phyloP scores from a whole-genome alignment of 2,113 vertebrate species.

The Fulmarus glacialis region DNA sequence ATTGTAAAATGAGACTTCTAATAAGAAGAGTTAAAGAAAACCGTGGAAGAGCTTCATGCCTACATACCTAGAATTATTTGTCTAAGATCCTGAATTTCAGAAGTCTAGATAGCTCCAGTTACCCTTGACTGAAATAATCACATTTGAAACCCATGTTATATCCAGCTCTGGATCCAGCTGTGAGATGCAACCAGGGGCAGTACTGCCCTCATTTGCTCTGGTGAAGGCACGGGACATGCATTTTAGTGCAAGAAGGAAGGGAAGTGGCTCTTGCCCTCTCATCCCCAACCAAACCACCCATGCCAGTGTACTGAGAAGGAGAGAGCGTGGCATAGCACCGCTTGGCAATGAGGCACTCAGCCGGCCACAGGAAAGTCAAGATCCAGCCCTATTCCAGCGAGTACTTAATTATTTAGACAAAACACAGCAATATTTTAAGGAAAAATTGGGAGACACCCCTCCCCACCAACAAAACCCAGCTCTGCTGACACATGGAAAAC shows the following conservation, averaged over 20 bases:
- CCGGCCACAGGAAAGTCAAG: background rate
- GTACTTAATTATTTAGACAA: background rate
- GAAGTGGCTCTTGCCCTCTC: background rate
- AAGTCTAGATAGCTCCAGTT: background rate
- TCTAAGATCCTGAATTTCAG: background rate
- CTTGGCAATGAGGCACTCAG: background rate
- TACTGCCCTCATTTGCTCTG: background rate
- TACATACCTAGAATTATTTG: background rate
- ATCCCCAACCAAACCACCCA: background rate
- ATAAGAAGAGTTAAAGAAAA: background rate
- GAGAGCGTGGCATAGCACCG: background rate
- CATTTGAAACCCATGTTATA: background rate
- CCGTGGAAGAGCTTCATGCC: background rate
- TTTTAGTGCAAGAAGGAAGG: background rate
- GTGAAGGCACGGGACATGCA: fast-evolving
- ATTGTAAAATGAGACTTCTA: background rate
- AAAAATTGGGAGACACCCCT: background rate
- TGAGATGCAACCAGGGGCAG: background rate
- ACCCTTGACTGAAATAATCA: background rate
- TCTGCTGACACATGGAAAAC: background rate
- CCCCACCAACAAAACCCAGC: background rate
- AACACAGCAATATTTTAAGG: background rate
- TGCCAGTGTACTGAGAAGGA: background rate
- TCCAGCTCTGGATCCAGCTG: background rate
- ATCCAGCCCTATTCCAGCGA: background rate